A percentile compares a stretch with the other conserved stretches of the same genome.
phyloP scores from a whole-genome alignment of 2,797 vertebrate species.

The Menidia menidia region DNA sequence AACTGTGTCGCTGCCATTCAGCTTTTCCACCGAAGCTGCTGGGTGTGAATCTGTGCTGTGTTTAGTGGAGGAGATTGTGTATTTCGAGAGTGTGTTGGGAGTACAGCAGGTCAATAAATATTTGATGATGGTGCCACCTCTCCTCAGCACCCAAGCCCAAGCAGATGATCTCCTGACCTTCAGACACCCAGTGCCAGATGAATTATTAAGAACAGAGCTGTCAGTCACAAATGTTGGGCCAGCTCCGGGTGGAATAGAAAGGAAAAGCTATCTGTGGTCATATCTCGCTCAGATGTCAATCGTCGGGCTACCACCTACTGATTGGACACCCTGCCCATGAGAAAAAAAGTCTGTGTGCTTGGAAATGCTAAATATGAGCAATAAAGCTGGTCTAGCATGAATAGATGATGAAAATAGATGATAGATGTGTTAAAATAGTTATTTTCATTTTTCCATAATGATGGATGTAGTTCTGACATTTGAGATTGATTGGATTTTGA shows the following conservation, averaged over 20 bases:
- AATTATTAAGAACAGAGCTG: constrained; percentile 92
- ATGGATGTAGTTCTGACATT: constrained; percentile 24
- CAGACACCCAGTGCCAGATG: constrained; percentile 88
- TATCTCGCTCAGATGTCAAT: constrained; percentile 78
- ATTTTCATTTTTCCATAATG: constrained; percentile 24
- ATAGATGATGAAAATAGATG: constrained; percentile 14
- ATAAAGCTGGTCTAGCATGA: neutral
- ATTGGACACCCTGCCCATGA: constrained; percentile 55
- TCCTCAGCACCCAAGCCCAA: constrained; percentile 68
- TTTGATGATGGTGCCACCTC: constrained; percentile 90
- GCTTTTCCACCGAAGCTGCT: constrained; percentile 39
- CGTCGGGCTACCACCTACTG: constrained; percentile 66
- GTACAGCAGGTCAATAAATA: constrained; percentile 91
- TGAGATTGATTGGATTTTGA: constrained; percentile 39
- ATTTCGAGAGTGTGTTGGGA: constrained; percentile 89
- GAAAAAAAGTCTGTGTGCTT: constrained; percentile 27
- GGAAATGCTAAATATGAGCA: constrained; percentile 33
- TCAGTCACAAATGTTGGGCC: constrained; percentile 81
- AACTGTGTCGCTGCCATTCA: constrained; percentile 11
- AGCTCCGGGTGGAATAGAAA: constrained; percentile 77
- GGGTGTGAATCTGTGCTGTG: constrained; percentile 66
- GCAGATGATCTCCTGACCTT: constrained; percentile 90
- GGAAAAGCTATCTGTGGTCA: constrained; percentile 71
- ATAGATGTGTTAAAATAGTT: constrained; percentile 8
- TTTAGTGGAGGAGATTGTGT: constrained; percentile 75